Percentiles rank a stretch among this genome's conserved stretches.
Evolutionary conservation across 2,888 invertebrate genomes (phyloP).

Genomic region (Rhabditoides inermis): DNA sequence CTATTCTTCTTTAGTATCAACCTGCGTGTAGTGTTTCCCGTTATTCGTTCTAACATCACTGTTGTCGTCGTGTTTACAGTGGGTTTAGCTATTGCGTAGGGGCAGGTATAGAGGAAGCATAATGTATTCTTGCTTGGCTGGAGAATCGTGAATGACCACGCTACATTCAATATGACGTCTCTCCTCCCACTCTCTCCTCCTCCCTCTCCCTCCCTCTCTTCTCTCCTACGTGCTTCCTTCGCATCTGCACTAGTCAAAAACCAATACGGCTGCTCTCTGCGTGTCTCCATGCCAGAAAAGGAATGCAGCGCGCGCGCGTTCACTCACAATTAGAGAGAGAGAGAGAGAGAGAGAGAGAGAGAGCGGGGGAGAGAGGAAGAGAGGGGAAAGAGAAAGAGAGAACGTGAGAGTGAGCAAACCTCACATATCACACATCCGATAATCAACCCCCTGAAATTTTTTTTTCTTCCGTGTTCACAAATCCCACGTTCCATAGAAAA

Average conservation of each 20-base stretch:
- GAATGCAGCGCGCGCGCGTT: too few relatives aligned
- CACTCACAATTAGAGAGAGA: slow-evolving; percentile 6
- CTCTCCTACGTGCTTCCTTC: slow-evolving; percentile 8
- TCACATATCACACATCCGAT: too few relatives aligned
- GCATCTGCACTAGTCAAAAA: too few relatives aligned
- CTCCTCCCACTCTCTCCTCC: slow-evolving; percentile 4
- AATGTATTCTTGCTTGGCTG: too few relatives aligned
- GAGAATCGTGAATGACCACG: too few relatives aligned
- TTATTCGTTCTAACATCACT: too few relatives aligned
- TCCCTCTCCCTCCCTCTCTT: slow-evolving; percentile 5
- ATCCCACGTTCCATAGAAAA: background rate
- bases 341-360: slow-evolving; percentile 10
- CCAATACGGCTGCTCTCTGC: too few relatives aligned
- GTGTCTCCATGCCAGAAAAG: too few relatives aligned
- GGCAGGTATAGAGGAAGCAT: too few relatives aligned
- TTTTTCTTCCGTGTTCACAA: slow-evolving; percentile 1
- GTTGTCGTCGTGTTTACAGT: too few relatives aligned
- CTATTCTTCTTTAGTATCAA: background rate
- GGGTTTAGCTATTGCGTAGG: too few relatives aligned
- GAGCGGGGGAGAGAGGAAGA: slow-evolving; percentile 9
- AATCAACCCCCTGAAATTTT: background rate
- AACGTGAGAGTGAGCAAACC: slow-evolving; percentile 13
- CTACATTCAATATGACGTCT: slow-evolving; percentile 2
- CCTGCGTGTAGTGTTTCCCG: too few relatives aligned
- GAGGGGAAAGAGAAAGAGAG: slow-evolving; percentile 12